Evolutionary conservation across 2,888 invertebrate species (phyloP).

Genomic region (Ptycholaimellus sp.): DNA sequence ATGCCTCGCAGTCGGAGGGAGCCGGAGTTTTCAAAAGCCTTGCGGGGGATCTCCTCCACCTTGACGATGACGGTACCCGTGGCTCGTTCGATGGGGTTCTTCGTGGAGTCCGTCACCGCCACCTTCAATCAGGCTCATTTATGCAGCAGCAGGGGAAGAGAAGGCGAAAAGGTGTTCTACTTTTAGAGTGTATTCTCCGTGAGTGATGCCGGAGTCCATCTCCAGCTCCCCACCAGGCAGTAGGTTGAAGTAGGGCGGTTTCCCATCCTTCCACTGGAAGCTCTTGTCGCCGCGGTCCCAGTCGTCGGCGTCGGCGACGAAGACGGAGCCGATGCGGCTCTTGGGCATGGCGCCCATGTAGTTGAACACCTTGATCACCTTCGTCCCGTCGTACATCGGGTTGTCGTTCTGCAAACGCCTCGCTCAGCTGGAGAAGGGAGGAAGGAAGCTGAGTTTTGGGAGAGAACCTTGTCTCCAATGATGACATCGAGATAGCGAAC

Average conservation of each 20-base stretch:
- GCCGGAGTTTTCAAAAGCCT: conserved; percentile 79
- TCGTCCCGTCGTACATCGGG: conserved; percentile 88
- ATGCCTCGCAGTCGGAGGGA: conserved; percentile 53
- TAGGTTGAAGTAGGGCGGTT: conserved; percentile 55
- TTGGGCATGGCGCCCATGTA: conserved; percentile 69
- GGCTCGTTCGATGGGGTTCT: conserved; percentile 79
- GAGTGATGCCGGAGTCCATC: conserved; percentile 71
- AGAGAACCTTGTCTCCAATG: conserved; percentile 57
- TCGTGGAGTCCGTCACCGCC: conserved; percentile 24
- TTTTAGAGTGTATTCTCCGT: conserved; percentile 53
- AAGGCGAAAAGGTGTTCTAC: too few species aligned
- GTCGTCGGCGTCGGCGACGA: conserved; percentile 87
- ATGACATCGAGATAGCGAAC: conserved; percentile 39
- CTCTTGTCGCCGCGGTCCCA: conserved; percentile 95
- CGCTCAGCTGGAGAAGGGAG: not conserved
- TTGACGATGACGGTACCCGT: conserved; percentile 84
- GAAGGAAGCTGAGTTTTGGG: not conserved
- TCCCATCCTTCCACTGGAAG: conserved; percentile 55
- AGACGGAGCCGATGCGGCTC: conserved; percentile 74
- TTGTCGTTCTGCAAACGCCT: conserved; percentile 49
- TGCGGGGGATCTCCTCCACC: conserved; percentile 76
- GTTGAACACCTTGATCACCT: conserved; percentile 85
- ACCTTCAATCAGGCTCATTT: too few species aligned
- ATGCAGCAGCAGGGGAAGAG: too few species aligned
- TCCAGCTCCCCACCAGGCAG: conserved; percentile 20